A percentile compares a stretch with the other conserved stretches of the same genome.
Conservation (phyloP, 2,113 vertebrate genomes). For the Etia nguti region DNA sequence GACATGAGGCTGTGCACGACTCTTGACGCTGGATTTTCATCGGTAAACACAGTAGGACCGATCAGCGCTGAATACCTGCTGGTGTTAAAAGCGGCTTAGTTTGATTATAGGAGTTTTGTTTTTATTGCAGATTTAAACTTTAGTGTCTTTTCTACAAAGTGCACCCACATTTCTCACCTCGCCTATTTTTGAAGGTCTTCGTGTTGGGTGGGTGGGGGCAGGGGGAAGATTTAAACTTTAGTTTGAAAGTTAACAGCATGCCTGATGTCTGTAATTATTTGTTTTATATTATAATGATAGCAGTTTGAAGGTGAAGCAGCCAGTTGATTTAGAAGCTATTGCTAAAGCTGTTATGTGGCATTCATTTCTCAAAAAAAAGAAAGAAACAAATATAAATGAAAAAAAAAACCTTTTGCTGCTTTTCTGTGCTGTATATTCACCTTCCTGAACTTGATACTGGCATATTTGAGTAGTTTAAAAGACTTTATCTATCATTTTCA, state of each 20-base stretch:
- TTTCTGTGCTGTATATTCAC: neutral
- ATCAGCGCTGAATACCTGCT: neutral
- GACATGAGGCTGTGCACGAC: conserved; percentile 8
- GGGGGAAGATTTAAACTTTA: neutral
- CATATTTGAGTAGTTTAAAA: neutral
- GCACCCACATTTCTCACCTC: neutral
- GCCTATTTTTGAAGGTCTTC: neutral
- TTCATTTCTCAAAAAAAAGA: neutral
- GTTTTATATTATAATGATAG: neutral
- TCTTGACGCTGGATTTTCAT: conserved; percentile 3
- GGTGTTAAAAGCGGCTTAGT: neutral
- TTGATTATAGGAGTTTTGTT: neutral
- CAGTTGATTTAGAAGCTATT: neutral
- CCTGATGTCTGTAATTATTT: neutral
- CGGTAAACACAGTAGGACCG: neutral
- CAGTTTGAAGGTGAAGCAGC: neutral
- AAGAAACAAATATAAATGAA: neutral
- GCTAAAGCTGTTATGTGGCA: neutral
- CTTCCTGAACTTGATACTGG: neutral
- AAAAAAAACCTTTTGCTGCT: neutral
- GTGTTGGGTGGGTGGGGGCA: neutral
- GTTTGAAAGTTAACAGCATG: neutral
- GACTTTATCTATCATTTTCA: neutral
- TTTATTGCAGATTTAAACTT: neutral
- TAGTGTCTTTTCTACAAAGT: neutral